Conservation (phyloP, 2,113 vertebrate species). For the Pedionomus torquatus region DNA sequence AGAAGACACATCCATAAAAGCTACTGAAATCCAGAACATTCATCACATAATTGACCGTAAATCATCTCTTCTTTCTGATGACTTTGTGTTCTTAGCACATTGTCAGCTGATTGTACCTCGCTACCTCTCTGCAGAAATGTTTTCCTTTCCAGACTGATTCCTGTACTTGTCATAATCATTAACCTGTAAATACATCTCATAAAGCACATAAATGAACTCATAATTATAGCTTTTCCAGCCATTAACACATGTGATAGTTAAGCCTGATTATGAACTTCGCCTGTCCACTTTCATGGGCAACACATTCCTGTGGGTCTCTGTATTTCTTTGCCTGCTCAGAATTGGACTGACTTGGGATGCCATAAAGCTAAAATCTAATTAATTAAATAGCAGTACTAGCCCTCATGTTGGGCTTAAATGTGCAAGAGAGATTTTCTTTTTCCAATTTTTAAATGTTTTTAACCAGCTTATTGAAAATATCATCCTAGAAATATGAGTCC, state of each 20-base stretch:
- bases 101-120: background rate
- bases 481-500: background rate
- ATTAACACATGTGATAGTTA: constrained; percentile 12
- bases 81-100: background rate
- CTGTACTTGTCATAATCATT: constrained; percentile 30
- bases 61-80: background rate
- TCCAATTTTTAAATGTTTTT: background rate
- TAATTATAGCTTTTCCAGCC: constrained; percentile 47
- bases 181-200: constrained; percentile 57
- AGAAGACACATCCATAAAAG: background rate
- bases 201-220: constrained; percentile 40
- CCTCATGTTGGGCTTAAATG: background rate
- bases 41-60: background rate
- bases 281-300: background rate
- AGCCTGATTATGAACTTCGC: constrained; percentile 4
- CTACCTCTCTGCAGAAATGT: background rate
- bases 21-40: background rate
- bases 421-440: background rate
- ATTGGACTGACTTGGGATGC: background rate
- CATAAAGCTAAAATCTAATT: constrained; percentile 6
- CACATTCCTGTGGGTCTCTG: background rate
- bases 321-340: background rate
- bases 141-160: constrained; percentile 16
- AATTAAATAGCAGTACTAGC: background rate
- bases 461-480: constrained; percentile 13